phyloP scores from a whole-genome alignment of 1,140 invertebrate genomes.

The Caenorhabditis latens region DNA sequence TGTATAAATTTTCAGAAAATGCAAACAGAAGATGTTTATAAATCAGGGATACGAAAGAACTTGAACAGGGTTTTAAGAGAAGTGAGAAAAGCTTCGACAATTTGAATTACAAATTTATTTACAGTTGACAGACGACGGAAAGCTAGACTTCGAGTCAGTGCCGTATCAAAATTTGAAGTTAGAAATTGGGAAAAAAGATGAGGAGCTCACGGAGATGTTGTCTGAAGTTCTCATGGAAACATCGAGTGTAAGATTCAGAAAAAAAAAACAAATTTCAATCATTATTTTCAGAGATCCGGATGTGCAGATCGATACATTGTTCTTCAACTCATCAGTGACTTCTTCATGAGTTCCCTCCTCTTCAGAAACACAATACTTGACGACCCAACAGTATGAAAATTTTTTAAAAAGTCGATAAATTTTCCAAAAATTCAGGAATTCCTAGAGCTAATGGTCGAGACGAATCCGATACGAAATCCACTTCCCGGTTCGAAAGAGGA shows the following conservation, averaged over 20 bases:
- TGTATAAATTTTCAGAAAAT: not conserved
- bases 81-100: not conserved
- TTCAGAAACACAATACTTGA: not conserved
- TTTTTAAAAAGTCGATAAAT: not conserved
- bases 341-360: not conserved
- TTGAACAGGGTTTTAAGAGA: slow-evolving; percentile 25
- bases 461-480: slow-evolving; percentile 25
- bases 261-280: not conserved
- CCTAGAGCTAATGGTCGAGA: slow-evolving; percentile 17
- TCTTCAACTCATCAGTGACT: not conserved
- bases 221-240: slow-evolving; percentile 8
- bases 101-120: not conserved
- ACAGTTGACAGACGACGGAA: slow-evolving; percentile 28
- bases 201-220: not conserved
- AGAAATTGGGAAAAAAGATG: not conserved
- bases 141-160: slow-evolving; percentile 27
- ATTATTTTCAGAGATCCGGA: not conserved
- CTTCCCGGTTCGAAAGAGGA: slow-evolving; percentile 17
- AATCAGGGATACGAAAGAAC: not conserved
- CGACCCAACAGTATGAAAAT: not conserved
- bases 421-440: not conserved
- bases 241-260: not conserved
- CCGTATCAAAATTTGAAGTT: slow-evolving; percentile 25
- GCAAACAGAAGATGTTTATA: not conserved
- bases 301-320: not conserved